A percentile compares a stretch with the other conserved stretches of the same genome.
These are phyloP conservation scores for Zaprionus davidi DNA, from an alignment of 1,140 invertebrate species.

Conservation along the genomic window DNA sequence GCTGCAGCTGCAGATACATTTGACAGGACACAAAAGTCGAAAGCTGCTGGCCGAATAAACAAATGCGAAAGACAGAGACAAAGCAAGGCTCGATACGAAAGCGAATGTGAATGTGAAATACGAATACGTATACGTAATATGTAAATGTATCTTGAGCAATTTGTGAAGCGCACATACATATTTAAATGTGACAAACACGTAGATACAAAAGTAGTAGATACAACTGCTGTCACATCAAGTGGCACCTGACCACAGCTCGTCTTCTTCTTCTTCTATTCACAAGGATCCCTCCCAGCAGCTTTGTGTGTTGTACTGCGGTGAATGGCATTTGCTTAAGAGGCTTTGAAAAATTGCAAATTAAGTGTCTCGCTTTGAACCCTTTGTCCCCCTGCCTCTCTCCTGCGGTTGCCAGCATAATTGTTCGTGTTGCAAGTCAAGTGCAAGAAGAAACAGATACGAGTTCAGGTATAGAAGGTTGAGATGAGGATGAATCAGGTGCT, in stretches of 20 bases:
- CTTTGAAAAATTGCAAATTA: constrained; percentile 80
- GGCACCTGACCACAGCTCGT: constrained; percentile 29
- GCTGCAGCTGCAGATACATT: constrained; percentile 60
- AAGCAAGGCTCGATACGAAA: background rate
- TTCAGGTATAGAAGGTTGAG: background rate
- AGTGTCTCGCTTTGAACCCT: constrained; percentile 65
- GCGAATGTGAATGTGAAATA: constrained; percentile 28
- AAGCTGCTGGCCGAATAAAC: constrained; percentile 55
- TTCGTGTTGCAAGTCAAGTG: constrained; percentile 36
- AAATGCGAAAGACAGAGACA: constrained; percentile 62
- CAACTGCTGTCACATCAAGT: constrained; percentile 72
- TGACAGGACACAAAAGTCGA: constrained; percentile 61
- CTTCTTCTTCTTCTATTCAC: constrained; percentile 3
- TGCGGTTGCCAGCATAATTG: constrained; percentile 74
- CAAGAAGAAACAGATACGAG: background rate
- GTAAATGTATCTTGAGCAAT: constrained; percentile 50
- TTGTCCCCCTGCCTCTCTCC: background rate
- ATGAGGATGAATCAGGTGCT: constrained; percentile 46
- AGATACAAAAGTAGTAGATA: constrained; percentile 73
- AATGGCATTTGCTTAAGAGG: constrained; percentile 71
- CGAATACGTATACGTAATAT: constrained; percentile 48
- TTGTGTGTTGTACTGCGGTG: constrained; percentile 72
- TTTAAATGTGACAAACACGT: constrained; percentile 67
- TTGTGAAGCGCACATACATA: constrained; percentile 56
- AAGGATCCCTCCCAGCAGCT: constrained; percentile 31